Conservation (phyloP, 1,140 invertebrate species). For the Nasonia longicornis region DNA sequence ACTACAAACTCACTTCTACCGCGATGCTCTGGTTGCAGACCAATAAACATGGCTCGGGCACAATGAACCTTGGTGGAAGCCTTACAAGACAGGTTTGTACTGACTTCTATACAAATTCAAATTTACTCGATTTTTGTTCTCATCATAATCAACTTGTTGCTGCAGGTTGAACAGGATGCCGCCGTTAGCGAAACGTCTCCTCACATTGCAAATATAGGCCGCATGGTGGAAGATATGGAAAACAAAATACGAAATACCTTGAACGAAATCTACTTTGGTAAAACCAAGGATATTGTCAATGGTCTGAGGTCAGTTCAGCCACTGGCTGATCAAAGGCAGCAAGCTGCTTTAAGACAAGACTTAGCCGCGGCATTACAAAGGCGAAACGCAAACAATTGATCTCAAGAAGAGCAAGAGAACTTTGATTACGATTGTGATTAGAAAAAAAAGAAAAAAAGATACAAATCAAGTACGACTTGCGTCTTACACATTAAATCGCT, state of each 20-base stretch:
- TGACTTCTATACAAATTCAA: slow-evolving; percentile 21
- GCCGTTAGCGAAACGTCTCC: slow-evolving; percentile 91
- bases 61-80: slow-evolving; percentile 98
- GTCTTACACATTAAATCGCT: slow-evolving; percentile 55
- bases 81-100: slow-evolving; percentile 89
- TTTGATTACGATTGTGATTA: slow-evolving; percentile 67
- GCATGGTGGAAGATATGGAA: slow-evolving; percentile 98
- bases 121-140: not conserved
- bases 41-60: slow-evolving; percentile 94
- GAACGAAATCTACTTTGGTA: slow-evolving; percentile 99
- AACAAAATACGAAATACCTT: slow-evolving; percentile 98
- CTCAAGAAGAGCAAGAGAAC: slow-evolving; percentile 57
- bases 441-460: slow-evolving; percentile 52
- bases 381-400: slow-evolving; percentile 76
- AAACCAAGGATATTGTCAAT: slow-evolving; percentile 98
- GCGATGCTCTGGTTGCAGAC: slow-evolving; percentile 99
- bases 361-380: slow-evolving; percentile 85
- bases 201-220: slow-evolving; percentile 98
- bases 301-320: slow-evolving; percentile 92
- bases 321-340: slow-evolving; percentile 84
- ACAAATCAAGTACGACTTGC: slow-evolving; percentile 49
- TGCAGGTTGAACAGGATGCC: slow-evolving; percentile 89
- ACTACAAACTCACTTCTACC: slow-evolving; percentile 99
- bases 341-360: slow-evolving; percentile 87
- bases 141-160: slow-evolving; percentile 40